phyloP scores from a whole-genome alignment of 2,888 invertebrate species.

The Adineta ricciae region DNA sequence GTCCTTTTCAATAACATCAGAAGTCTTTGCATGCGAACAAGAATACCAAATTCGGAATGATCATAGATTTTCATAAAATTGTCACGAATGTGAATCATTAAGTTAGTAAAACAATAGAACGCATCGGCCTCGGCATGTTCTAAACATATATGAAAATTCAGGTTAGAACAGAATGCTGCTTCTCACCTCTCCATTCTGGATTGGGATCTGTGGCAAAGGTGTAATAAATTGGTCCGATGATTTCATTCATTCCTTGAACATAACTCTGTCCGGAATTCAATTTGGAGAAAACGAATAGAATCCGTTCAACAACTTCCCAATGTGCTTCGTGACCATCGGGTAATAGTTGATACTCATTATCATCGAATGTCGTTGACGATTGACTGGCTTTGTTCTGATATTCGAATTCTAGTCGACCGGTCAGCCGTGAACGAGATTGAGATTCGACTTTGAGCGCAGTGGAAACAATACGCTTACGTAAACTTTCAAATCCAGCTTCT shows the following conservation, averaged over 20 bases:
- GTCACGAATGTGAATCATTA: slow-evolving; percentile 89
- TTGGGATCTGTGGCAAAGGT: slow-evolving; percentile 79
- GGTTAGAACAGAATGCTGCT: too few relatives aligned
- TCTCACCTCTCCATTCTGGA: slow-evolving; percentile 63
- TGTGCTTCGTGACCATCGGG: slow-evolving; percentile 84
- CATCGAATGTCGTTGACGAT: background rate
- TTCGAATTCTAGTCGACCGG: slow-evolving; percentile 26
- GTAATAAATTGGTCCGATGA: slow-evolving; percentile 94
- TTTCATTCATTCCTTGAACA: slow-evolving; percentile 86
- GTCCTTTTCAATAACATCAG: slow-evolving; percentile 65
- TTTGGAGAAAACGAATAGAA: slow-evolving; percentile 91
- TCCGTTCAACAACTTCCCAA: slow-evolving; percentile 94
- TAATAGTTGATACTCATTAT: slow-evolving; percentile 55
- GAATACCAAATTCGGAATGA: slow-evolving; percentile 65
- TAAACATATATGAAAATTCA: too few relatives aligned
- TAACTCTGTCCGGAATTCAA: slow-evolving; percentile 87
- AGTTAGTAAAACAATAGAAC: slow-evolving; percentile 92
- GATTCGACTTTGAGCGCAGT: slow-evolving; percentile 29
- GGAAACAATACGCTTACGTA: slow-evolving; percentile 25
- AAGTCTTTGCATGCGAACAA: slow-evolving; percentile 66
- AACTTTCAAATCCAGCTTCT: slow-evolving; percentile 28
- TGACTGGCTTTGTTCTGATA: background rate
- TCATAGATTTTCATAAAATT: slow-evolving; percentile 84
- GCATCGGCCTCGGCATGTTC: slow-evolving; percentile 90
- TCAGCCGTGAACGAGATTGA: slow-evolving; percentile 17